These are phyloP conservation scores for Hartigia nigra DNA, from an alignment of 2,888 invertebrate species.

Conservation along the genomic window DNA sequence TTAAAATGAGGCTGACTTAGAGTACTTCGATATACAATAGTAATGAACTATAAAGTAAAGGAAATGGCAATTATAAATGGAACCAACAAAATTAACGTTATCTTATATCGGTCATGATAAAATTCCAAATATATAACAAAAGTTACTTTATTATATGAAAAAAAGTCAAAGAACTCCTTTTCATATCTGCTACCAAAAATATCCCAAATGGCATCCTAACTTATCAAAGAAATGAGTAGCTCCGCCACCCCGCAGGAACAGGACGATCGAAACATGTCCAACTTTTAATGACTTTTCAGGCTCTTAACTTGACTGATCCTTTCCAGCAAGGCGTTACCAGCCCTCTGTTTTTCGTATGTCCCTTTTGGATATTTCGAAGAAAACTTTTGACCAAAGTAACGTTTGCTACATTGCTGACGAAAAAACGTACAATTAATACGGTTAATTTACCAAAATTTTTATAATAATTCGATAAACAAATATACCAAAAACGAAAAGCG, in stretches of 20 bases:
- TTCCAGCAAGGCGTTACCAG: background rate
- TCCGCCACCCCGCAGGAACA: slow-evolving; percentile 18
- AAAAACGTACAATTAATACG: background rate
- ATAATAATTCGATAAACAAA: background rate
- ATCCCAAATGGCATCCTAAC: background rate
- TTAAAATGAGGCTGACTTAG: background rate
- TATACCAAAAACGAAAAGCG: background rate
- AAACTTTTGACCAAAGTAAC: background rate
- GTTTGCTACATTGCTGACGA: background rate
- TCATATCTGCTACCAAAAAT: background rate
- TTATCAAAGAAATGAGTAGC: slow-evolving; percentile 24
- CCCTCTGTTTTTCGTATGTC: background rate
- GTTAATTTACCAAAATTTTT: background rate
- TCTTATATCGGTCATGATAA: slow-evolving; percentile 46
- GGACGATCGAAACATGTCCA: slow-evolving; percentile 37
- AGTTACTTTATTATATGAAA: background rate
- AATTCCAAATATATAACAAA: slow-evolving; percentile 31
- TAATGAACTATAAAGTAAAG: background rate
- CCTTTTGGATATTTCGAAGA: background rate
- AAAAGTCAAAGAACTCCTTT: background rate
- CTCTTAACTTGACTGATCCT: slow-evolving; percentile 9
- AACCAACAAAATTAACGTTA: slow-evolving; percentile 52
- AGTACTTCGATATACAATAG: background rate
- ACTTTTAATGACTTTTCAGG: slow-evolving; percentile 41
- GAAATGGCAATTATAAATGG: background rate